A percentile compares a stretch with the other conserved stretches of the same genome.
Evolutionary conservation across 2,888 invertebrate genomes (phyloP).

Genomic region (Myathropa florea): DNA sequence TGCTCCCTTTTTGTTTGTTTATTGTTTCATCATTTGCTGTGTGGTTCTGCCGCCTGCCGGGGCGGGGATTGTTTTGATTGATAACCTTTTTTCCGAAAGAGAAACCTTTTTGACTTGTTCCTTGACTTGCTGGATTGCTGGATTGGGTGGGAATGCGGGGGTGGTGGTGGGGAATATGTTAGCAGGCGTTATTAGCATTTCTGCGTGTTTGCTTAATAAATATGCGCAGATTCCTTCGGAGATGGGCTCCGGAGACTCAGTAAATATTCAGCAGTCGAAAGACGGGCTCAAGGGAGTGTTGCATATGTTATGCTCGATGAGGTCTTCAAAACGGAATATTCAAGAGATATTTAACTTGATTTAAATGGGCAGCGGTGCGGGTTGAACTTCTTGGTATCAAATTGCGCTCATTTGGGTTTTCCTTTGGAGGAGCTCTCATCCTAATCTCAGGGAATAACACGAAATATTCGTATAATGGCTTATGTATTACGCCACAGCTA

Average conservation of each 20-base stretch:
- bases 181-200: neutral
- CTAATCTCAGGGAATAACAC: too few species aligned
- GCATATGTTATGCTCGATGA: neutral
- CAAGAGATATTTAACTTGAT: neutral
- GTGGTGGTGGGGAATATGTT: neutral
- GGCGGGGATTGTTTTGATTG: slow-evolving; percentile 19
- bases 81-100: slow-evolving; percentile 1
- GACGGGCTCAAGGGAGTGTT: neutral
- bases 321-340: neutral
- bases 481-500: too few species aligned
- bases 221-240: neutral
- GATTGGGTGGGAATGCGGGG: neutral
- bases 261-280: neutral
- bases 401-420: too few species aligned
- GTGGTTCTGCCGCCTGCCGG: neutral
- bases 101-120: neutral
- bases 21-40: slow-evolving; percentile 34
- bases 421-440: too few species aligned
- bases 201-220: neutral
- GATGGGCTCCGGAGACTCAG: neutral
- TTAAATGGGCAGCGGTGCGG: neutral
- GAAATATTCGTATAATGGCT: too few species aligned
- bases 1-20: slow-evolving; percentile 40
- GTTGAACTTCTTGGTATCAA: neutral
- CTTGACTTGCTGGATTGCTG: neutral